Base-by-base conservation (phyloP, 2,888 invertebrate species). In the Brachycybe producta region DNA sequence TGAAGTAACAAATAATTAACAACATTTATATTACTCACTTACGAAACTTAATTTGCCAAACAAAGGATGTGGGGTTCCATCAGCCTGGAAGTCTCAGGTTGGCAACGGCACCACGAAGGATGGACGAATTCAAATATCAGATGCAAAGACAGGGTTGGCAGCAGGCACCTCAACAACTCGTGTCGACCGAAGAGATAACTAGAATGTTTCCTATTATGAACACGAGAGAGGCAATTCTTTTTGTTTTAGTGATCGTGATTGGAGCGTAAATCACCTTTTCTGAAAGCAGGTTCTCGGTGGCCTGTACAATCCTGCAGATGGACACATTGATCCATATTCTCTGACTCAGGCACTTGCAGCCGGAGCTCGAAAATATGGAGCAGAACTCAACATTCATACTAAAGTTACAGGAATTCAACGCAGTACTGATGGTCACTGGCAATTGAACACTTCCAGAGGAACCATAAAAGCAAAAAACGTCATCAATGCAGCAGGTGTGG, bases 251-350 rank as follows among this genome's bases (percentile, higher is more conserved):
- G 23, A 42, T 8, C 8, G 8, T 23, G 7, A 24, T 24, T 23
- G 19, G 15, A 24, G 8, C n/a, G n/a, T 8, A 42, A 7, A 32
- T 11, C 11, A 32, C 32, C 11, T 13, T 13, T 11, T 13, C 11
- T 32, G 11, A 11, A 32, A 32, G 7, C 30, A 69, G 68, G 57
- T 71, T 32, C 52, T 66, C 39, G 65, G 64, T 36, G 70, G 68
- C 5, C 57, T 70, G 8, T 67, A 62, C 57, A 69, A 64, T 36
- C 64, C 67, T 2, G 62, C 61, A 28, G 70, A 71, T 53, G 70
- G 70, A 3, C 67, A 68, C 52, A 62, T 71, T 21, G 67, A 69
- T 52, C 68, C 70, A 1, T 64, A 65, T 53, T 68, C 65, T 8
- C 55, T 70, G 44, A 67, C 69, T 1, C 64, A 64, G 56, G 69